Conservation (phyloP, 1,140 invertebrate genomes). For the Tetramorium simillimum region DNA sequence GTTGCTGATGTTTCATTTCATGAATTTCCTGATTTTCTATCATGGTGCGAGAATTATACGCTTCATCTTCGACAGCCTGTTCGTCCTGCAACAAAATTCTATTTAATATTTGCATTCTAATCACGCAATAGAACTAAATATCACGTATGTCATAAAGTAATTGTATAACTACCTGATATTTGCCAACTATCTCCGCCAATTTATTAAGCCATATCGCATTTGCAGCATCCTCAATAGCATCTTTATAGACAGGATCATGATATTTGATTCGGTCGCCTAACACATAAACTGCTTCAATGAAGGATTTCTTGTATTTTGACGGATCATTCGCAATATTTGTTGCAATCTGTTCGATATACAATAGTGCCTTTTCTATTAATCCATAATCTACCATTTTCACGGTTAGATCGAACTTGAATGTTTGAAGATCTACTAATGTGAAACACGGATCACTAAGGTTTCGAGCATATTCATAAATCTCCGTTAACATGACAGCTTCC, state of each 20-base stretch:
- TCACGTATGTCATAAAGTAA: not conserved
- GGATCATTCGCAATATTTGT: slow-evolving; percentile 88
- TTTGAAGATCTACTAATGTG: slow-evolving; percentile 88
- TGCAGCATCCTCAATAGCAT: slow-evolving; percentile 81
- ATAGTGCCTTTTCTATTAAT: slow-evolving; percentile 90
- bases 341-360: slow-evolving; percentile 93
- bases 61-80: slow-evolving; percentile 76
- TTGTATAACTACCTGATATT: slow-evolving; percentile 74
- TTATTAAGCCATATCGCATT: slow-evolving; percentile 82
- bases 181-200: slow-evolving; percentile 78
- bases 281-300: slow-evolving; percentile 89
- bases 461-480: slow-evolving; percentile 97
- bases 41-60: slow-evolving; percentile 37
- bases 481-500: slow-evolving; percentile 96
- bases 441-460: slow-evolving; percentile 92
- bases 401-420: slow-evolving; percentile 91
- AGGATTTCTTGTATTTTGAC: slow-evolving; percentile 85
- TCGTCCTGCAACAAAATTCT: slow-evolving; percentile 68
- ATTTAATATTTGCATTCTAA: not conserved
- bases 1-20: slow-evolving; percentile 57
- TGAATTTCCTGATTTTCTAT: slow-evolving; percentile 60
- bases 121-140: not conserved
- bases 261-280: slow-evolving; percentile 92
- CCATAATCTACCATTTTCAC: slow-evolving; percentile 92
- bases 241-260: slow-evolving; percentile 90